Conservation (phyloP, 2,113 vertebrate species). For the Eulacestoma nigropectus region DNA sequence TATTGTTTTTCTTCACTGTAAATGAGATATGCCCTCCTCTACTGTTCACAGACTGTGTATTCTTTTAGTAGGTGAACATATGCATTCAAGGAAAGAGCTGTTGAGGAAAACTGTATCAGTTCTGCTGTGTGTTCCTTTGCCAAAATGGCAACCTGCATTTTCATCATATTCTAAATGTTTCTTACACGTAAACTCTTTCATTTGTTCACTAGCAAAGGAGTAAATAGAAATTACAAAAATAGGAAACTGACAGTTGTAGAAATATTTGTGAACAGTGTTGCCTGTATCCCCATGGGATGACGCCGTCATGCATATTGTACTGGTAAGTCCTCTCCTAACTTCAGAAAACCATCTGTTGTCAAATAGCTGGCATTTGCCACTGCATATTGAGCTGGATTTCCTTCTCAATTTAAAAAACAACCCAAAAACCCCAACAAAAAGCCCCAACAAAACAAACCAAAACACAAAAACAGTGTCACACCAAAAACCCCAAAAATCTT, state of each 20-base stretch:
- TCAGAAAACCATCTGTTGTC: background rate
- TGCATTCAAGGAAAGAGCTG: background rate
- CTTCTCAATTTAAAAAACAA: background rate
- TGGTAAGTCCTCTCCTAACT: background rate
- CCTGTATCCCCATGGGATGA: background rate
- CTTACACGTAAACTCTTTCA: background rate
- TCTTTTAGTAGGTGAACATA: background rate
- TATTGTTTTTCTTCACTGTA: background rate
- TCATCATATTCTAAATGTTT: background rate
- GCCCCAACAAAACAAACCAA: background rate
- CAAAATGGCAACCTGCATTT: background rate
- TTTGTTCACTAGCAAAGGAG: background rate
- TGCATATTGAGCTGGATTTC: background rate
- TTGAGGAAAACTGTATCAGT: background rate
- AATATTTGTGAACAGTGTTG: background rate
- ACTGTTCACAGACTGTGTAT: background rate
- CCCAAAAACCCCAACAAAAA: background rate
- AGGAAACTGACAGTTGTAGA: background rate
- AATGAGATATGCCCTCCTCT: background rate
- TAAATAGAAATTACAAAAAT: background rate
- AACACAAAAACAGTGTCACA: background rate
- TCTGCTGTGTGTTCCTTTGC: background rate
- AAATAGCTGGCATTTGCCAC: background rate
- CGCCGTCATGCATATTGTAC: background rate
- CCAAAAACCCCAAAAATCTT: background rate